These are phyloP conservation scores for Carterocephalus palaemon DNA, from an alignment of 2,888 invertebrate species.

Conservation along the genomic window DNA sequence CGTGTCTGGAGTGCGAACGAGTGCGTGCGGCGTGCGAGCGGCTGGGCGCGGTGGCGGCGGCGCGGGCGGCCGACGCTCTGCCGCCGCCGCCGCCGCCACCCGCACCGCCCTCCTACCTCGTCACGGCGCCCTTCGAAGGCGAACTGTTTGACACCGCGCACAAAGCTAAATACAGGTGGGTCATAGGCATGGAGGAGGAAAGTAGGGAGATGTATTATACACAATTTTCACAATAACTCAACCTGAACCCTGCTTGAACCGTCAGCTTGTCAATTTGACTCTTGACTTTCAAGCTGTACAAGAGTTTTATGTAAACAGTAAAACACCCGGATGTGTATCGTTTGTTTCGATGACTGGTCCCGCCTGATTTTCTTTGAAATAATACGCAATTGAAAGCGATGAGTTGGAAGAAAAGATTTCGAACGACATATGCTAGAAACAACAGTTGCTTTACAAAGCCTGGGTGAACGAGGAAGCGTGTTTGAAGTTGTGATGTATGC, in stretches of 20 bases:
- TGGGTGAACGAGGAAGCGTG: constrained; percentile 1
- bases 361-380: neutral
- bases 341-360: neutral
- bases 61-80: constrained; percentile 60
- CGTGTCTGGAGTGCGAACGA: constrained; percentile 72
- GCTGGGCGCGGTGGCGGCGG: constrained; percentile 65
- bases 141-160: constrained; percentile 84
- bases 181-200: too few species aligned
- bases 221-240: too few species aligned
- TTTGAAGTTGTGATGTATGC: constrained; percentile 20
- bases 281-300: neutral
- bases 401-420: constrained; percentile 13
- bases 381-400: neutral
- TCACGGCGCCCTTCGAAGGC: constrained; percentile 86
- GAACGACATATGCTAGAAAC: neutral
- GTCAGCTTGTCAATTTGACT: neutral
- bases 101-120: constrained; percentile 71
- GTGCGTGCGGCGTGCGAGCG: constrained; percentile 73
- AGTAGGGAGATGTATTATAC: too few species aligned
- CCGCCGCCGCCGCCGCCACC: constrained; percentile 59
- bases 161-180: constrained; percentile 72
- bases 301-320: constrained; percentile 3
- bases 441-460: constrained; percentile 3
- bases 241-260: constrained; percentile 4
- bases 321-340: neutral